These are phyloP conservation scores for Caenorhabditis remanei DNA, from an alignment of 1,140 invertebrate genomes.

Conservation along the genomic window DNA sequence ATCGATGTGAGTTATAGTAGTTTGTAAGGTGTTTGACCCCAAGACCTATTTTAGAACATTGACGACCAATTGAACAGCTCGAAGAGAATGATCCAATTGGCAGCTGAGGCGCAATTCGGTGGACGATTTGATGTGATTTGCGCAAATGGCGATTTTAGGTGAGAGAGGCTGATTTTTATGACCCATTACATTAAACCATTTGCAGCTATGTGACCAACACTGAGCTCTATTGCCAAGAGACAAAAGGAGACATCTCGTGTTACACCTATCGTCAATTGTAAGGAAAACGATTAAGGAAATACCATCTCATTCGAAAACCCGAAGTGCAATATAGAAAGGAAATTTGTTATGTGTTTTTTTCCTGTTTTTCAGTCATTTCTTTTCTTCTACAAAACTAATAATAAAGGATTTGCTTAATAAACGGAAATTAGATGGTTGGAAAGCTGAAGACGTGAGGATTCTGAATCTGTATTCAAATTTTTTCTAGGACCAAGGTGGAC, in stretches of 20 bases:
- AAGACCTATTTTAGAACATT: constrained; percentile 65
- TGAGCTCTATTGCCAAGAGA: constrained; percentile 68
- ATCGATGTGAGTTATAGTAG: constrained; percentile 14
- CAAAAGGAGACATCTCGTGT: constrained; percentile 67
- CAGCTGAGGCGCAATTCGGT: constrained; percentile 67
- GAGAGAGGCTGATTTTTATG: not conserved
- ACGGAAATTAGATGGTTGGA: too few relatives aligned
- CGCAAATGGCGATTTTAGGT: constrained; percentile 68
- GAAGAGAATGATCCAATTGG: constrained; percentile 69
- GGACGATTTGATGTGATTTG: constrained; percentile 68
- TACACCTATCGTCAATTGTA: constrained; percentile 68
- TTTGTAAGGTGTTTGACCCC: too few relatives aligned
- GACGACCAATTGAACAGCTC: constrained; percentile 69
- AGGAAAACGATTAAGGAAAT: not conserved
- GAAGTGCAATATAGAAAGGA: constrained; percentile 40
- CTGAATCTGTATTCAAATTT: too few relatives aligned
- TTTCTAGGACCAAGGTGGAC: too few relatives aligned
- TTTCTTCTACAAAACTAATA: not conserved
- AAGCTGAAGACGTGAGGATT: too few relatives aligned
- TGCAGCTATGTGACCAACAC: constrained; percentile 68
- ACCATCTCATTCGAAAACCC: not conserved
- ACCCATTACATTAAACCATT: not conserved
- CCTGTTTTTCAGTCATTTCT: not conserved
- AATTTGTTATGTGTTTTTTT: not conserved
- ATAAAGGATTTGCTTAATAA: constrained; percentile 43